phyloP scores from a whole-genome alignment of 2,888 invertebrate species.

The Drosophila robusta region DNA sequence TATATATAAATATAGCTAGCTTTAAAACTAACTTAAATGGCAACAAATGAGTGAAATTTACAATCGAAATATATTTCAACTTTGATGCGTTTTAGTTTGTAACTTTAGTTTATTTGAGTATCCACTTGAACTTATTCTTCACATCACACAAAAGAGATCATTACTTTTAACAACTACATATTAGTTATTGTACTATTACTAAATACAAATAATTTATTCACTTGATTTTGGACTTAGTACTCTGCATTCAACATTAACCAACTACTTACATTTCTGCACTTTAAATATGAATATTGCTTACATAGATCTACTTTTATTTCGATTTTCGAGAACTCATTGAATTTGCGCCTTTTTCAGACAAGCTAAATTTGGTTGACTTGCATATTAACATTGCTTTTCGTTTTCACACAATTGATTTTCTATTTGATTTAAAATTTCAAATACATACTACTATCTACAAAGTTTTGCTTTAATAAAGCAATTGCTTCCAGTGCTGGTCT shows the following conservation, averaged over 20 bases:
- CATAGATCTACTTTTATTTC: constrained; percentile 6
- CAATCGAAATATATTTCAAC: no score
- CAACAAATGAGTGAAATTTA: no score
- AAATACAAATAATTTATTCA: constrained; percentile 43
- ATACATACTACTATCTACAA: constrained; percentile 29
- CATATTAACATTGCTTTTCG: constrained; percentile 60
- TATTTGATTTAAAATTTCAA: constrained; percentile 10
- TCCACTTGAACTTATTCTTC: constrained; percentile 22
- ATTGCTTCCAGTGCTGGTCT: constrained; percentile 7
- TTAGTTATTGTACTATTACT: constrained; percentile 44
- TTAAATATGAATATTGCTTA: constrained; percentile 61
- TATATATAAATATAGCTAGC: no score
- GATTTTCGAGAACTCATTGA: constrained; percentile 15
- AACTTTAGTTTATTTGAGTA: constrained; percentile 16
- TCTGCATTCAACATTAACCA: constrained; percentile 53
- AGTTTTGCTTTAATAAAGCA: constrained; percentile 21
- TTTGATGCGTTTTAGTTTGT: neutral
- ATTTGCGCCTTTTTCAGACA: constrained; percentile 3
- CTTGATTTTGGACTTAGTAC: constrained; percentile 33
- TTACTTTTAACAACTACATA: constrained; percentile 59
- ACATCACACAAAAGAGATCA: constrained; percentile 54
- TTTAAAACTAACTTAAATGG: no score
- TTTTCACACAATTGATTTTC: constrained; percentile 22
- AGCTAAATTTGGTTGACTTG: constrained; percentile 46
- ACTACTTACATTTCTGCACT: constrained; percentile 40